These are phyloP conservation scores for Strongylocentrotus purpuratus DNA, from an alignment of 35 echinoderm and acorn worm genomes.

Conservation along the genomic window DNA sequence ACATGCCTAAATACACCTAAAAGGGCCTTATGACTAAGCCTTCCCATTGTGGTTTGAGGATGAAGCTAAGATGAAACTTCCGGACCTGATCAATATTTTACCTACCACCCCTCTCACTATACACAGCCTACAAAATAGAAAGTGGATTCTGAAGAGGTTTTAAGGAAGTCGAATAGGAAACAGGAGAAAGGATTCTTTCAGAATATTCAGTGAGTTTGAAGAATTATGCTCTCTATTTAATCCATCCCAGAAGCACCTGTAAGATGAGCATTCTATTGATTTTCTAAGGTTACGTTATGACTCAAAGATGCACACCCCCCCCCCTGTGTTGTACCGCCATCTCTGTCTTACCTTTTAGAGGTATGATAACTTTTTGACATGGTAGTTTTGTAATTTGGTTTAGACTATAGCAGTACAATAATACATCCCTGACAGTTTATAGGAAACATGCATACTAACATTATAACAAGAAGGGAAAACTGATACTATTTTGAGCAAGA, in stretches of 20 bases:
- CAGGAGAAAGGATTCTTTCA: not conserved
- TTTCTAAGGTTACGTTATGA: not conserved
- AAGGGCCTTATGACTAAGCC: not conserved
- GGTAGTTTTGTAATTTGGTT: too few relatives aligned
- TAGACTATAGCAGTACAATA: too few relatives aligned
- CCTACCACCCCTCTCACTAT: not conserved
- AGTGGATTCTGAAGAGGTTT: not conserved
- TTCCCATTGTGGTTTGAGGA: not conserved
- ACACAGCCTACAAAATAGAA: not conserved
- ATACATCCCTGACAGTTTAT: too few relatives aligned
- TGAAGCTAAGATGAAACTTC: not conserved
- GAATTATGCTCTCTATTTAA: not conserved
- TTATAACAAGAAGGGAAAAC: too few relatives aligned
- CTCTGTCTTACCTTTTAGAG: not conserved
- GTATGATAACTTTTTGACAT: too few relatives aligned
- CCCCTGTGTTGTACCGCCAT: not conserved
- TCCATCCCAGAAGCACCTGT: not conserved
- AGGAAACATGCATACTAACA: too few relatives aligned
- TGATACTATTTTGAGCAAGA: too few relatives aligned
- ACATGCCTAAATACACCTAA: not conserved
- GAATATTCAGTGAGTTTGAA: not conserved
- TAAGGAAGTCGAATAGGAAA: not conserved
- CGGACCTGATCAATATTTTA: not conserved
- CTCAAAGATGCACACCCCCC: not conserved
- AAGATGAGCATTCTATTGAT: not conserved